Conservation (phyloP, 2,113 vertebrate species). For the Falco punctatus region DNA sequence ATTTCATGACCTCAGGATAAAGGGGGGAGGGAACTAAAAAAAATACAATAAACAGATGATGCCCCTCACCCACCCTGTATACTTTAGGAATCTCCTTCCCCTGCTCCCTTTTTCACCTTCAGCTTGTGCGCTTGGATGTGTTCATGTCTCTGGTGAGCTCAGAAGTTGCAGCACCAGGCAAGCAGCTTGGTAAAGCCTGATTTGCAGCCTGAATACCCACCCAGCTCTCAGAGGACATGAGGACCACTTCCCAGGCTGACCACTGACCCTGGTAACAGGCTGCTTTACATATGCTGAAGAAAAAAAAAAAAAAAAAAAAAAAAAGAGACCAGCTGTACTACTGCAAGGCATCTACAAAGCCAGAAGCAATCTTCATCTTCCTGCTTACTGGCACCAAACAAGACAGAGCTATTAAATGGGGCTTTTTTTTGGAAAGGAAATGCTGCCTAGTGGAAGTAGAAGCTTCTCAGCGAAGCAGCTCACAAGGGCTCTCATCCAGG, state of each 20-base stretch:
- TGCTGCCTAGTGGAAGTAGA: neutral
- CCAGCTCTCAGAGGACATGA: neutral
- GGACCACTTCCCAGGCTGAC: neutral
- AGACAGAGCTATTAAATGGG: neutral
- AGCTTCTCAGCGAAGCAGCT: neutral
- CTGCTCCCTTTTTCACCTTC: neutral
- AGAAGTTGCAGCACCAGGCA: neutral
- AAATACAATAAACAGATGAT: neutral
- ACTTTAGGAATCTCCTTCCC: neutral
- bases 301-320: neutral
- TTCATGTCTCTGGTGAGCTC: neutral
- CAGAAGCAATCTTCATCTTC: neutral
- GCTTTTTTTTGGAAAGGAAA: neutral
- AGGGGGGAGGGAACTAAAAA: neutral
- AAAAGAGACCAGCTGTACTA: neutral
- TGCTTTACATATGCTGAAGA: neutral
- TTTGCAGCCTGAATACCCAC: neutral
- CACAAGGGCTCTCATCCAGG: neutral
- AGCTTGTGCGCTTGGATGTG: neutral
- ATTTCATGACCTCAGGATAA: neutral
- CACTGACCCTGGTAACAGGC: neutral
- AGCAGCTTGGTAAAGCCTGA: neutral
- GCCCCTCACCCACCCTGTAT: fast-evolving
- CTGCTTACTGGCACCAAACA: neutral
- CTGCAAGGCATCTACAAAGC: neutral